Evolutionary conservation across 2,797 vertebrate species (phyloP).

Genomic region (Galaxias olidus): DNA sequence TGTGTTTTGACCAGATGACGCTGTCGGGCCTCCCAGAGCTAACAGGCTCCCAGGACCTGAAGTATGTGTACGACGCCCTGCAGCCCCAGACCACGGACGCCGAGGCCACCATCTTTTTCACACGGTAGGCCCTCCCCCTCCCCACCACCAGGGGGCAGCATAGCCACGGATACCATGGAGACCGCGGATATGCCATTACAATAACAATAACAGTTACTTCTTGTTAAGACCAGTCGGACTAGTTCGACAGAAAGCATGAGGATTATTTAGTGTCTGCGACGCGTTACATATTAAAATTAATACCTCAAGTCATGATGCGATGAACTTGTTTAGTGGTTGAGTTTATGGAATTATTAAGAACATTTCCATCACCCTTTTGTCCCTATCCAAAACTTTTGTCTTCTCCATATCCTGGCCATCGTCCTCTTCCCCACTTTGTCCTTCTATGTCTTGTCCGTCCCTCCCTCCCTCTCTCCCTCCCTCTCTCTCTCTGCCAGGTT

Average conservation of each 20-base stretch:
- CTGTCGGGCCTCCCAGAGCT: constrained; percentile 94
- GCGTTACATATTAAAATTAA: too few relatives aligned
- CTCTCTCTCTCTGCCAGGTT: constrained; percentile 70
- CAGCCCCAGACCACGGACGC: constrained; percentile 94
- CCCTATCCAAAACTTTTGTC: not conserved
- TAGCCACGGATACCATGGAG: not conserved
- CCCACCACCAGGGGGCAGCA: constrained; percentile 42
- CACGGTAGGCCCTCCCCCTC: constrained; percentile 76
- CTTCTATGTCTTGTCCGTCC: not conserved
- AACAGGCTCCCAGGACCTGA: constrained; percentile 88
- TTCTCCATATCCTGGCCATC: not conserved
- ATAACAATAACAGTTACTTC: not conserved
- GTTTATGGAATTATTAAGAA: too few relatives aligned
- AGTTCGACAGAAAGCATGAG: not conserved
- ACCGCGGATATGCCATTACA: not conserved
- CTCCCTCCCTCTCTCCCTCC: not conserved
- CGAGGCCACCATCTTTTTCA: constrained; percentile 97
- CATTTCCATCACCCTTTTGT: too few relatives aligned
- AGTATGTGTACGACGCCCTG: constrained; percentile 94
- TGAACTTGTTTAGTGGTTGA: too few relatives aligned
- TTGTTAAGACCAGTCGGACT: not conserved
- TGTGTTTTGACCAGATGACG: constrained; percentile 82
- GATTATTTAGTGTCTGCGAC: not conserved
- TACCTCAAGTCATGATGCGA: not conserved
- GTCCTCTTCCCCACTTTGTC: not conserved